Conservation (phyloP, 2,113 vertebrate species). For the Leptodactylus fuscus region DNA sequence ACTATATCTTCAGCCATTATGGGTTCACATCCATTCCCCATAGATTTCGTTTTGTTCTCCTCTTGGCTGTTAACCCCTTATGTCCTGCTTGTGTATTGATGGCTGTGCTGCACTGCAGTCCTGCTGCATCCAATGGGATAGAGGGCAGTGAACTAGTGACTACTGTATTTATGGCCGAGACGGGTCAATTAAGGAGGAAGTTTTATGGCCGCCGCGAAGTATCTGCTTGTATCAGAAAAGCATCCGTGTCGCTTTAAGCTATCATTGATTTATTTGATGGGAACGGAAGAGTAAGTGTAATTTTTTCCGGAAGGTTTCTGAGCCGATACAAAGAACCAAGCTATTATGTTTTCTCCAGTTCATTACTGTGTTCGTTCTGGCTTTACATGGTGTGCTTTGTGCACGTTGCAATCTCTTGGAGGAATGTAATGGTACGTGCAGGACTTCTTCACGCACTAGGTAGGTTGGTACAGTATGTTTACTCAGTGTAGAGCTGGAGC, state of each 20-base stretch:
- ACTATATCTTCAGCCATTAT: too few relatives aligned
- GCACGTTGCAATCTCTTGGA: too few relatives aligned
- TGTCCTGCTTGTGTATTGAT: neutral
- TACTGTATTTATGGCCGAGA: slow-evolving; percentile 33
- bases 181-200: slow-evolving; percentile 25
- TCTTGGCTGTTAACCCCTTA: neutral
- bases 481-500: too few relatives aligned
- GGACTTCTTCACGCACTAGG: too few relatives aligned
- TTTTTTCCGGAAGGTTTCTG: neutral
- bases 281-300: slow-evolving; percentile 13
- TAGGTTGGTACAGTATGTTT: neutral
- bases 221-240: neutral
- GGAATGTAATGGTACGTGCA: too few relatives aligned
- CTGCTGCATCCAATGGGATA: slow-evolving; percentile 5
- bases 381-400: neutral
- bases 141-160: neutral
- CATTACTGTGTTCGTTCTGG: neutral
- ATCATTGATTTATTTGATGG: slow-evolving; percentile 26
- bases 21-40: neutral
- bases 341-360: neutral
- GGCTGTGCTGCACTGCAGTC: slow-evolving; percentile 32
- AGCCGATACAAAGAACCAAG: neutral
- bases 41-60: neutral
- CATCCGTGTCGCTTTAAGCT: slow-evolving; percentile 22
- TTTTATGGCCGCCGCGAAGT: slow-evolving; percentile 17